Evolutionary conservation across 2,888 invertebrate genomes (phyloP), one percentile per base, ranked within the genome.

Genomic region (Thelaira solivaga): DNA sequence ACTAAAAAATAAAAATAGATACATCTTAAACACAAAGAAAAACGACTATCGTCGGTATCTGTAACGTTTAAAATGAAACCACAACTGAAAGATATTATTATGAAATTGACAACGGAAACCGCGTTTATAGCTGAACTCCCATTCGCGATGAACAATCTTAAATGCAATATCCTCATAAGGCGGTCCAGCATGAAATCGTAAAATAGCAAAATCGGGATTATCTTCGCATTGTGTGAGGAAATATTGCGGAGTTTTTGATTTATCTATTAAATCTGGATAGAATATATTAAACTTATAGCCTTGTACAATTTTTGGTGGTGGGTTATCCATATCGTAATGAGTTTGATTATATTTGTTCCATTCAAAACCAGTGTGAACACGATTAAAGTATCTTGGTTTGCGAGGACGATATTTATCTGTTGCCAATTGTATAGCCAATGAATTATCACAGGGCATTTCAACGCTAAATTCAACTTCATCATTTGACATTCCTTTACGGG

Each of bases 291-390:
- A 99, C 89, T 99, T 99, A 91, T 99, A 99, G 6, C 99, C 99
- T 90, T 99, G 99, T 0, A 99, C 99, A 86, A 99, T 98, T 91
- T 99, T 99, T 0, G 99, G 99, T 7, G 99, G 99, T 59, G 99
- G 99, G 90, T 99, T 99, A 89, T 99, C 99, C 95, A 99, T 97
- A 89, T 99, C 99, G 90, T 99, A 99, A 90, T 99, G 99, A 1
- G 99, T 99, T 90, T 99, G 99, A 90, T 99, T 99, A 90, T 99
- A 99, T 89, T 99, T 99, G 90, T 99, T 99, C 99, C 99, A 99
- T 86, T 99, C 99, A 90, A 99, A 99, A 13, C 99, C 99, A 0
- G 96, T 96, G 87, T 96, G 96, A 3, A 96, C 96, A 69, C 96
- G 91, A 91, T 99, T 99, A 90, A 99, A 98, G 90, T 99, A 99